Base-by-base conservation (phyloP, 2,113 vertebrate species). In the Kryptolebias marmoratus region DNA sequence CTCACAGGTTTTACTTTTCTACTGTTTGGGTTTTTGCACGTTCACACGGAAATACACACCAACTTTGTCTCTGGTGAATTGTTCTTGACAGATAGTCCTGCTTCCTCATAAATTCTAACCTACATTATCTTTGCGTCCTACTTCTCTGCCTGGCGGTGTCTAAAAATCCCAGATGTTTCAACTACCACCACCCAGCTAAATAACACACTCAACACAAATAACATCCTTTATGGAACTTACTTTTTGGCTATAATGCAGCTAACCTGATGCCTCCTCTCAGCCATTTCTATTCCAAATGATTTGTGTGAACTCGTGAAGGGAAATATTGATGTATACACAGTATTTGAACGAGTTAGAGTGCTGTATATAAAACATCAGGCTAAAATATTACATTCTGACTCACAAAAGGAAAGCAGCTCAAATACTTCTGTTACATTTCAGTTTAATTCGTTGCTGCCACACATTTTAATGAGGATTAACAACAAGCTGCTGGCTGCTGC, bases 41-140 rank as follows among this genome's bases (percentile, higher is more conserved):
- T 50, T 32, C 45, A n/a, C 1, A 52, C 5, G 39, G 13, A 71
- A 22, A 56, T 12, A 36, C 31, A 75, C 58, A 59, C 57, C 36
- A 36, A 48, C 28, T 62, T 54, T 68, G 57, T 90, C 83, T 70
- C 84, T 50, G 32, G 68, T 66, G 80, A 66, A 70, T 75, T 79
- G 66, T 75, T 66, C 68, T 73, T 83, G 80, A 82, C 79, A 75
- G 77, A 75, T 66, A 77, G 75, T 68, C 32, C 63, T 65, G 56
- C 61, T 78, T 18, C 53, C 66, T 75, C 61, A 73, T 80, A 81
- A 82, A 84, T 67, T 56, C 74, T 79, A 82, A 81, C 87, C 82
- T 75, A 88, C 79, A 88, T 84, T 68, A 30, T 53, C 49, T 76
- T 59, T 78, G 67, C 0, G 70, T 79, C 84, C 82, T 65, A 85